Conservation (phyloP, 2,113 vertebrate species). For the Hylia prasina region DNA sequence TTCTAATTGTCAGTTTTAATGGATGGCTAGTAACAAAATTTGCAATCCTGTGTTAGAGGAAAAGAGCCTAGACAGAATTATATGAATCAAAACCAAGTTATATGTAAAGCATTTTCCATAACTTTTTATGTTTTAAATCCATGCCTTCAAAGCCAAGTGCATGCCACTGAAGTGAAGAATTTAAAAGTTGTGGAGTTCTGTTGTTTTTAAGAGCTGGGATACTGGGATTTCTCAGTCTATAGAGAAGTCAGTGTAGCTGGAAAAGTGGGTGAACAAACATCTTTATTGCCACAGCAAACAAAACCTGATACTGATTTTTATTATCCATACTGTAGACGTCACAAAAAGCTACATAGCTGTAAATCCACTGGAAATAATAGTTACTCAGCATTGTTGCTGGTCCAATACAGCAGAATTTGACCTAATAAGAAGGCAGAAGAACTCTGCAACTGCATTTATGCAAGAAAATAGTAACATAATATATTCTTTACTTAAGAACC, state of each 20-base stretch:
- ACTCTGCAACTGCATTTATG: neutral
- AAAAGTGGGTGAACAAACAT: neutral
- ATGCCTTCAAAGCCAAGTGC: neutral
- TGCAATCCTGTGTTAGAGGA: neutral
- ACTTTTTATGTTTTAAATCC: neutral
- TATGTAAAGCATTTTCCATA: neutral
- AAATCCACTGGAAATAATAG: conserved; percentile 15
- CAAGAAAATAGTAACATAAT: neutral
- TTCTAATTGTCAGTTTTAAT: neutral
- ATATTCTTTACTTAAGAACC: neutral
- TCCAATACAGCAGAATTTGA: conserved; percentile 10
- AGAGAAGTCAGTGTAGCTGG: neutral
- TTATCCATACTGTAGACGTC: neutral
- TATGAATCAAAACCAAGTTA: neutral
- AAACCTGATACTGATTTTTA: conserved; percentile 22
- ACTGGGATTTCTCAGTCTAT: neutral
- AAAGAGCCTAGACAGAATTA: neutral
- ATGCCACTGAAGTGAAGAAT: neutral
- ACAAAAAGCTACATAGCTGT: neutral
- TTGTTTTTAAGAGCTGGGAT: neutral
- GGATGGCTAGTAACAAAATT: neutral
- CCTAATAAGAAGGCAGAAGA: neutral
- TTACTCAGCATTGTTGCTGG: neutral
- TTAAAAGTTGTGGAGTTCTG: neutral
- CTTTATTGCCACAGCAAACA: neutral